Conservation (phyloP, 2,888 invertebrate genomes). For the Cantharis rustica region DNA sequence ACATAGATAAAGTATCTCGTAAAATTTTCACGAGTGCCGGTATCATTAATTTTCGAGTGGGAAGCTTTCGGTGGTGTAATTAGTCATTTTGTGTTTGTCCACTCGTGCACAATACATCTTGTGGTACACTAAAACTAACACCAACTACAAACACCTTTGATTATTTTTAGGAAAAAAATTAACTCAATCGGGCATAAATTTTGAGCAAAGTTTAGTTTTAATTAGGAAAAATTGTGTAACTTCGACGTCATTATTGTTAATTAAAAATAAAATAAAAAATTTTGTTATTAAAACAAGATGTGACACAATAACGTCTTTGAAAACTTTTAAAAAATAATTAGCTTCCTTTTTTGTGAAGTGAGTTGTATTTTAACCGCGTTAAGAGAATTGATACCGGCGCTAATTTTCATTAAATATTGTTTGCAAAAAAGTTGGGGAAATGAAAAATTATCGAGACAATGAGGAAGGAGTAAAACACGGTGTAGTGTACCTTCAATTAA, state of each 20-base stretch:
- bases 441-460: slow-evolving; percentile 56
- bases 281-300: slow-evolving; percentile 16
- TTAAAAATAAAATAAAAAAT: slow-evolving; percentile 17
- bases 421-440: slow-evolving; percentile 43
- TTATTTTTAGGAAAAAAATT: neutral
- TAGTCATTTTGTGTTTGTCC: slow-evolving; percentile 27
- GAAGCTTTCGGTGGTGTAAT: slow-evolving; percentile 17
- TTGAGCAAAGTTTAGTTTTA: slow-evolving; percentile 6
- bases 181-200: neutral
- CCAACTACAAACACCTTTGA: neutral
- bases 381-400: slow-evolving; percentile 46
- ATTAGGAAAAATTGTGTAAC: slow-evolving; percentile 19
- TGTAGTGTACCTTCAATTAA: slow-evolving; percentile 56
- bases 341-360: slow-evolving; percentile 44
- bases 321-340: slow-evolving; percentile 49
- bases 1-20: slow-evolving; percentile 27
- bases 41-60: slow-evolving; percentile 24
- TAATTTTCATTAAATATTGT: slow-evolving; percentile 56
- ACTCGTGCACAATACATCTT: neutral
- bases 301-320: slow-evolving; percentile 24
- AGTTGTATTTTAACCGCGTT: slow-evolving; percentile 42
- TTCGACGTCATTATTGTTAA: slow-evolving; percentile 10
- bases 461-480: slow-evolving; percentile 50
- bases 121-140: neutral
- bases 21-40: slow-evolving; percentile 25